Evolutionary conservation across 2,113 vertebrate species (phyloP).

Genomic region (Xiphorhynchus elegans): DNA sequence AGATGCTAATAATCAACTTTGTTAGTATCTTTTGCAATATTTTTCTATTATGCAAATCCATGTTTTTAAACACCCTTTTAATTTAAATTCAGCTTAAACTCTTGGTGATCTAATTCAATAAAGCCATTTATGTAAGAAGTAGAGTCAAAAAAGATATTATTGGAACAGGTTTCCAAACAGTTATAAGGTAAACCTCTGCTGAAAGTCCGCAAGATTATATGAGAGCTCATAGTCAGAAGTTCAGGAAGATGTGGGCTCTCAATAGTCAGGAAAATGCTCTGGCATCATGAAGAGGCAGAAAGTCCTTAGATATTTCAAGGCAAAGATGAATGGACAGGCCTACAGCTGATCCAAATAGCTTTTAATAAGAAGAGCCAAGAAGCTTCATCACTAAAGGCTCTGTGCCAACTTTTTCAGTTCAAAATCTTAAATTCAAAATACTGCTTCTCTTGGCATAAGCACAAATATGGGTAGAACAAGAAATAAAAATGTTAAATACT

Average conservation of each 20-base stretch:
- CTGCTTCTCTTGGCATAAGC: not conserved
- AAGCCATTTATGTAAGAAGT: not conserved
- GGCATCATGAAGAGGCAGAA: not conserved
- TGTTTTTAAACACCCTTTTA: not conserved
- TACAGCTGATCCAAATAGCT: not conserved
- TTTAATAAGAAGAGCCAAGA: not conserved
- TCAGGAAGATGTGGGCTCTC: not conserved
- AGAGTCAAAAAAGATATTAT: not conserved
- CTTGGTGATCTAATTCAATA: not conserved
- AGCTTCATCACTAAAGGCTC: rapidly evolving
- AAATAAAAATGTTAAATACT: not conserved
- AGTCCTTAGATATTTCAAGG: not conserved
- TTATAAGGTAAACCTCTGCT: not conserved
- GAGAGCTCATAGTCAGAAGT: not conserved
- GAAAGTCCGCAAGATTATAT: not conserved
- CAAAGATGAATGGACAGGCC: not conserved
- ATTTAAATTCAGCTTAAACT: not conserved
- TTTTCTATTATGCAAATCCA: not conserved
- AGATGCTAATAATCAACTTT: not conserved
- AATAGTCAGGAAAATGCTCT: not conserved
- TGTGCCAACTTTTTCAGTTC: not conserved
- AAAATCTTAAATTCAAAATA: not conserved
- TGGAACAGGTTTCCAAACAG: not conserved
- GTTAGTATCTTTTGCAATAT: not conserved
- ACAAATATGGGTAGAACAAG: not conserved